Conservation (phyloP, 2,113 vertebrate species). For the Pampusana beccarii region DNA sequence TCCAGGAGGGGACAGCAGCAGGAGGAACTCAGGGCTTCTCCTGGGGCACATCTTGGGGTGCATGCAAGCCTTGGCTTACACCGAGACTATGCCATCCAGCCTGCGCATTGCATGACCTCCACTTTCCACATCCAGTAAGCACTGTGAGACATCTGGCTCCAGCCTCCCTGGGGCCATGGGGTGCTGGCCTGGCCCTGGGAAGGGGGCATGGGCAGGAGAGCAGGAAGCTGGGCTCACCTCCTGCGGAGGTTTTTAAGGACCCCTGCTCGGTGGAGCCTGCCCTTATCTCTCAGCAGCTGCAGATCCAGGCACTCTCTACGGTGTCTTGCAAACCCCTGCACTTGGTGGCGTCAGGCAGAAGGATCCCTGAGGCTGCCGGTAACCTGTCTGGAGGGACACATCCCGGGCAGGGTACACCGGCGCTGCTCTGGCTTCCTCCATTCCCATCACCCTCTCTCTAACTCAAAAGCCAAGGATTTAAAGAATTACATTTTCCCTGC, state of each 20-base stretch:
- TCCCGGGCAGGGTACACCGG: background rate
- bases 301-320: background rate
- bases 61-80: background rate
- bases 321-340: background rate
- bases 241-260: background rate
- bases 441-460: background rate
- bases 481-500: background rate
- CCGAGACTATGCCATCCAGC: background rate
- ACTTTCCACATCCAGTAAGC: background rate
- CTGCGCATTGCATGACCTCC: too few relatives aligned
- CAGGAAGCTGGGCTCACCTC: background rate
- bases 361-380: background rate
- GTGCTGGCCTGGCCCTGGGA: background rate
- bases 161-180: background rate
- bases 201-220: background rate
- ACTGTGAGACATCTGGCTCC: background rate
- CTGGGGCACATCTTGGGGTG: rapidly evolving
- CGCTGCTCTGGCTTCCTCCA: background rate
- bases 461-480: background rate
- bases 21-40: background rate
- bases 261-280: background rate
- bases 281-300: background rate
- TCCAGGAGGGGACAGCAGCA: background rate
- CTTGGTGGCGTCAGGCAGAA: background rate
- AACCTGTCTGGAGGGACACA: background rate